Conservation (phyloP, 2,888 invertebrate genomes). For the Cremastinae sp. region DNA sequence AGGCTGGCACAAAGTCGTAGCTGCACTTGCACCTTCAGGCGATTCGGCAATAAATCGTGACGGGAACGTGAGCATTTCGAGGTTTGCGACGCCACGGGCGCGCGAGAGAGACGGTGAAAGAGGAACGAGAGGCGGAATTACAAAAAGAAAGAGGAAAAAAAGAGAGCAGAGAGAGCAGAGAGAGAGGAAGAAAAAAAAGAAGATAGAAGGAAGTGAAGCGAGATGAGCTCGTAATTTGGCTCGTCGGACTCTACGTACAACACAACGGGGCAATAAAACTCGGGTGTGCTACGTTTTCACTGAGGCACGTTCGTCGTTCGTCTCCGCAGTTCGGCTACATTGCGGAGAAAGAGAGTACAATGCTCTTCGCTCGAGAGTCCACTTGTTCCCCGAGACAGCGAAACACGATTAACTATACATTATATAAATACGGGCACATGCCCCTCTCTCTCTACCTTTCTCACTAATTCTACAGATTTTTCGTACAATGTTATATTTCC, state of each 20-base stretch:
- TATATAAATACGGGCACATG: not conserved
- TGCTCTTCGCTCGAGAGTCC: constrained; percentile 41
- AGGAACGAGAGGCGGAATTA: constrained; percentile 5
- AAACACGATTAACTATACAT: constrained; percentile 15
- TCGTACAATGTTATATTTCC: too few species aligned
- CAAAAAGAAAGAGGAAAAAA: constrained; percentile 4
- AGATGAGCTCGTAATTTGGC: constrained; percentile 71
- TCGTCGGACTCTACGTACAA: constrained; percentile 56
- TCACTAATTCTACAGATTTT: too few species aligned
- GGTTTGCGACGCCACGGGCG: constrained; percentile 49
- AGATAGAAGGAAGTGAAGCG: constrained; percentile 55
- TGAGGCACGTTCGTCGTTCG: constrained; percentile 74
- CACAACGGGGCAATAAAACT: constrained; percentile 74
- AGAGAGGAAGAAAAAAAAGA: constrained; percentile 23
- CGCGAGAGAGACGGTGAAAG: constrained; percentile 24
- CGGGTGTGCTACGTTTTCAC: constrained; percentile 68
- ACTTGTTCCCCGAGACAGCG: constrained; percentile 52
- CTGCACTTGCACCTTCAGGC: constrained; percentile 60
- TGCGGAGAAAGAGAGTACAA: constrained; percentile 41
- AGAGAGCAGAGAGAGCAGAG: constrained; percentile 8
- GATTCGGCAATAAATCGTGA: constrained; percentile 63
- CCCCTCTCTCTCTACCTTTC: too few species aligned
- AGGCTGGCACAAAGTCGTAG: constrained; percentile 35
- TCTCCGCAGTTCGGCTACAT: constrained; percentile 44
- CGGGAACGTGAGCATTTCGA: constrained; percentile 65